Percentiles rank a stretch among this genome's conserved stretches.
Evolutionary conservation across 1,140 invertebrate species (phyloP).

Genomic region (Drosophila kikkawai): DNA sequence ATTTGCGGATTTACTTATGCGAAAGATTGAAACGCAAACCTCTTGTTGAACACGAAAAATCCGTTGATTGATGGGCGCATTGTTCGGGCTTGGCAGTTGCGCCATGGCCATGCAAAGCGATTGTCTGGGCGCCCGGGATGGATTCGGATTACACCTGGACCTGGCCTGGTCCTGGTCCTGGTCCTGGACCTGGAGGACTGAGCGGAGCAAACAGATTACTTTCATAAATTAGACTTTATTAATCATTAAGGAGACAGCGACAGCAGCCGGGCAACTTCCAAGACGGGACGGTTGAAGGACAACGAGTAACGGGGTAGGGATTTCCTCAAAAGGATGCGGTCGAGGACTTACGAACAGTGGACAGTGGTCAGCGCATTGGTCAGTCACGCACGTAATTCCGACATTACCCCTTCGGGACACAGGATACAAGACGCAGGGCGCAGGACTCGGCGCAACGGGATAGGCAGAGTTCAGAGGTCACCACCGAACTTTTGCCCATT

Average conservation of each 20-base stretch:
- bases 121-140: constrained; percentile 31
- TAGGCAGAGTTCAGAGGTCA: constrained; percentile 81
- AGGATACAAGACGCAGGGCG: neutral
- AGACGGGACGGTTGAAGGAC: constrained; percentile 66
- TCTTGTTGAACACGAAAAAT: constrained; percentile 51
- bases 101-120: constrained; percentile 49
- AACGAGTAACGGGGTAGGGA: constrained; percentile 63
- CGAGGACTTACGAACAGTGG: constrained; percentile 60
- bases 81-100: constrained; percentile 64
- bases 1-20: constrained; percentile 32
- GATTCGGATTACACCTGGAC: constrained; percentile 76
- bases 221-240: constrained; percentile 84
- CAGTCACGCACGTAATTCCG: constrained; percentile 76
- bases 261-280: constrained; percentile 27
- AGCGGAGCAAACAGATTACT: constrained; percentile 77
- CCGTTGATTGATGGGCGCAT: constrained; percentile 74
- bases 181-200: constrained; percentile 13
- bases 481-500: constrained; percentile 77
- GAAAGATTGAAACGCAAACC: constrained; percentile 50
- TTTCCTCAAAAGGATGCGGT: constrained; percentile 63
- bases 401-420: constrained; percentile 59
- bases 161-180: constrained; percentile 18
- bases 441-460: constrained; percentile 35
- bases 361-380: constrained; percentile 81
- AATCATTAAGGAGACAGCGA: constrained; percentile 77